Conservation (phyloP, 2,113 vertebrate species). For the Caranx melampygus region DNA sequence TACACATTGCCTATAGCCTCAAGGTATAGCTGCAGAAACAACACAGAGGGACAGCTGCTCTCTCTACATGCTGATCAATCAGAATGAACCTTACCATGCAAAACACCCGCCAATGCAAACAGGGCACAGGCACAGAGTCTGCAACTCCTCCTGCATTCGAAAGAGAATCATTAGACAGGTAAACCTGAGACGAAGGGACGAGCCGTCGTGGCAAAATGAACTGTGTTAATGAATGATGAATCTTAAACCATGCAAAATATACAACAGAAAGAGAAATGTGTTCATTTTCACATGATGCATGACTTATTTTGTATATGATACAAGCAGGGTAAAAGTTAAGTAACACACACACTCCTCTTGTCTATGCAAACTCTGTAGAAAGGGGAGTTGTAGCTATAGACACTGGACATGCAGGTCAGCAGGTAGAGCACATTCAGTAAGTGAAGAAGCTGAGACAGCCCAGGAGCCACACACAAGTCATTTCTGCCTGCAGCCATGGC, state of each 20-base stretch:
- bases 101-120: conserved; percentile 50
- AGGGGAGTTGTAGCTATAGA: neutral
- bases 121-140: conserved; percentile 15
- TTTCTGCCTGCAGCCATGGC: neutral
- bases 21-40: conserved; percentile 53
- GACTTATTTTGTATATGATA: neutral
- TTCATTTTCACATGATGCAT: neutral
- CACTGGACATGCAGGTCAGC: neutral
- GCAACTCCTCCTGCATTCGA: conserved; percentile 17
- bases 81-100: conserved; percentile 51
- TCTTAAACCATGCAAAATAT: neutral
- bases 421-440: neutral
- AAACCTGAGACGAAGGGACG: conserved; percentile 13
- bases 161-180: conserved; percentile 20
- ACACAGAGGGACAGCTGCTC: conserved; percentile 72
- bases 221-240: neutral
- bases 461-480: neutral
- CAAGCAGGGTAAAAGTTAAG: neutral
- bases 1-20: conserved; percentile 57
- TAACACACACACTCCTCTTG: neutral
- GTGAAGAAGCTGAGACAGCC: neutral
- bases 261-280: too few species aligned
- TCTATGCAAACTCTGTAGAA: neutral
- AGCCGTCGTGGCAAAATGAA: neutral
- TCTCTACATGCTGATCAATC: conserved; percentile 67